Conservation (phyloP, 2,888 invertebrate species). For the Campoplex capitator region DNA sequence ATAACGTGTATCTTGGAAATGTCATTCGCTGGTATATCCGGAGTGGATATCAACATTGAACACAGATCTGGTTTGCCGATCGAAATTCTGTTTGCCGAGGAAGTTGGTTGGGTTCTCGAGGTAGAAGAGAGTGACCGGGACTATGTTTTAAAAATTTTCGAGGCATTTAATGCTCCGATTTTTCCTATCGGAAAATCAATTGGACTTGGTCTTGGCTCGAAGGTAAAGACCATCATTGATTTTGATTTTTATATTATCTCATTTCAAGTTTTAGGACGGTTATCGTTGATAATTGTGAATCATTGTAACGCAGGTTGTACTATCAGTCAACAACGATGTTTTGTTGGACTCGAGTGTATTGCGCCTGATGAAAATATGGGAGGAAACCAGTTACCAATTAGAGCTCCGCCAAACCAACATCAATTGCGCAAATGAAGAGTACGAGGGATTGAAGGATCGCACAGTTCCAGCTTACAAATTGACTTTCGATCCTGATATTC, state of each 20-base stretch:
- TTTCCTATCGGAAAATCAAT: constrained; percentile 89
- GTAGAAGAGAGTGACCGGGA: constrained; percentile 86
- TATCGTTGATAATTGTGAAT: background rate
- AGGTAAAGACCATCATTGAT: constrained; percentile 80
- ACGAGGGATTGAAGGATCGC: constrained; percentile 88
- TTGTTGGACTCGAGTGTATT: constrained; percentile 89
- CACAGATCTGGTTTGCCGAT: constrained; percentile 86
- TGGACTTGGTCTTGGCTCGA: constrained; percentile 89
- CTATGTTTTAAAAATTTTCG: constrained; percentile 88
- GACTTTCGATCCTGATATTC: constrained; percentile 89
- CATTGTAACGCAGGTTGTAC: constrained; percentile 81
- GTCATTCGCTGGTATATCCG: constrained; percentile 97
- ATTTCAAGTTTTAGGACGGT: background rate
- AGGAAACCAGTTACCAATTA: constrained; percentile 96
- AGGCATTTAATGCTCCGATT: constrained; percentile 87
- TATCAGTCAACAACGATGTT: constrained; percentile 87
- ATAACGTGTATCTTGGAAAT: constrained; percentile 96
- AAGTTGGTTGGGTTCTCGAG: constrained; percentile 94
- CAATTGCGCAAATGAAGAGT: constrained; percentile 93
- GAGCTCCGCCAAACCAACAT: constrained; percentile 94
- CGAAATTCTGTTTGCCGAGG: constrained; percentile 93
- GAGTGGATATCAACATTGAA: constrained; percentile 89
- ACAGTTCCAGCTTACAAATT: constrained; percentile 90
- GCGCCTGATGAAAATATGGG: constrained; percentile 94
- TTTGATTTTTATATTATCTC: background rate